Conservation (phyloP, 2,888 invertebrate genomes). For the Eubasilissa splendida region DNA sequence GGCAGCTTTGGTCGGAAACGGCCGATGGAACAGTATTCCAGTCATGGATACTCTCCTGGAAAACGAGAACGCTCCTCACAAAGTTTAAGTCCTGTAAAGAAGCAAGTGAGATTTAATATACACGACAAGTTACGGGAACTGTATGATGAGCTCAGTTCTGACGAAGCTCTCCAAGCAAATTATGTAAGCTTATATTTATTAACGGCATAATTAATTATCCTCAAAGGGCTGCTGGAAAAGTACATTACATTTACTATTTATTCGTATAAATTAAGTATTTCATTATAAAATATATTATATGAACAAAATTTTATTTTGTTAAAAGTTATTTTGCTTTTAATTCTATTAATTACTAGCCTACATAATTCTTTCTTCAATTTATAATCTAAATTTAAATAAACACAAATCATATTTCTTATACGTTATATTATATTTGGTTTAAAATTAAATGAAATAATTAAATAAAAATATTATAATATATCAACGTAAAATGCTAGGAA, state of each 20-base stretch:
- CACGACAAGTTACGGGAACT: conserved; percentile 70
- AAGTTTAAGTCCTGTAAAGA: conserved; percentile 56
- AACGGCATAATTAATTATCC: background rate
- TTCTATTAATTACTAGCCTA: too few relatives aligned
- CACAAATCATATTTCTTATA: too few relatives aligned
- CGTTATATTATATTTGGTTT: too few relatives aligned
- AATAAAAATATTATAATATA: too few relatives aligned
- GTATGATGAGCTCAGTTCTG: conserved; percentile 69
- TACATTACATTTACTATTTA: background rate
- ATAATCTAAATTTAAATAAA: too few relatives aligned
- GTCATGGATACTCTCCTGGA: conserved; percentile 52
- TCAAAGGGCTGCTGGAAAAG: too few relatives aligned
- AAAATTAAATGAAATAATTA: too few relatives aligned
- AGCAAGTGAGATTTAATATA: conserved; percentile 55
- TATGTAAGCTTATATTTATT: conserved; percentile 65
- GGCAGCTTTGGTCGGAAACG: conserved; percentile 50
- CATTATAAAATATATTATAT: background rate
- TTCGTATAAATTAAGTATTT: background rate
- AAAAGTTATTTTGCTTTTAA: background rate
- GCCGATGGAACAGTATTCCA: conserved; percentile 46
- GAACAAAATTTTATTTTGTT: background rate
- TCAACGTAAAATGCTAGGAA: too few relatives aligned
- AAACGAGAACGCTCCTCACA: conserved; percentile 53
- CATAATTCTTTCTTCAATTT: too few relatives aligned
- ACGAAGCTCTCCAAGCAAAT: conserved; percentile 68